Conservation (phyloP, 2,888 invertebrate genomes). For the Dolichopus griseipennis region DNA sequence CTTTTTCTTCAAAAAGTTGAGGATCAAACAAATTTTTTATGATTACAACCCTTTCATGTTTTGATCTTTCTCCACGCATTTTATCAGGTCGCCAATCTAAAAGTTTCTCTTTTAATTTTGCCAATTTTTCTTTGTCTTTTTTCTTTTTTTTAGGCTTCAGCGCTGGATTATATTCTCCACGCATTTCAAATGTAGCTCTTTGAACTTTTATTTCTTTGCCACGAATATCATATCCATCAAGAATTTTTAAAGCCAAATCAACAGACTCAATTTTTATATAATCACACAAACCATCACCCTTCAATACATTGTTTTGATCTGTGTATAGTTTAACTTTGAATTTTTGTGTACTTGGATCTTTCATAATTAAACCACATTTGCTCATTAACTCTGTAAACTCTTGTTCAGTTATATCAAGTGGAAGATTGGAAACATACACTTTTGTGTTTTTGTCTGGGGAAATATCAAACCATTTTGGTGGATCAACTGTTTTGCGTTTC, state of each 20-base stretch:
- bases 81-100: constrained; percentile 97
- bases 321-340: constrained; percentile 88
- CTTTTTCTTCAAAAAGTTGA: constrained; percentile 80
- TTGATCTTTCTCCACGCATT: constrained; percentile 71
- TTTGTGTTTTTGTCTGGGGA: constrained; percentile 83
- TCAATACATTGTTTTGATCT: constrained; percentile 69
- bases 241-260: constrained; percentile 76
- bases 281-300: constrained; percentile 94
- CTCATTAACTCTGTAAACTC: constrained; percentile 87
- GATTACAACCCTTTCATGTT: constrained; percentile 84
- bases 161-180: constrained; percentile 86
- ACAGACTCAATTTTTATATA: constrained; percentile 95
- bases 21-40: constrained; percentile 89
- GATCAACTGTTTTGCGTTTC: constrained; percentile 48
- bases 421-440: constrained; percentile 91
- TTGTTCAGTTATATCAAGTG: constrained; percentile 77
- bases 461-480: constrained; percentile 81
- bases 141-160: constrained; percentile 84
- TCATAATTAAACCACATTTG: constrained; percentile 92
- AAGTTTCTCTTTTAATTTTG: constrained; percentile 85
- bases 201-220: constrained; percentile 81
- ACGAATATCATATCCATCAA: constrained; percentile 78
- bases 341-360: constrained; percentile 68
- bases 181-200: constrained; percentile 87
- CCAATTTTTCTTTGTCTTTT: constrained; percentile 82